Evolutionary conservation across 2,113 vertebrate species (phyloP).

Genomic region (Sardina pilchardus): DNA sequence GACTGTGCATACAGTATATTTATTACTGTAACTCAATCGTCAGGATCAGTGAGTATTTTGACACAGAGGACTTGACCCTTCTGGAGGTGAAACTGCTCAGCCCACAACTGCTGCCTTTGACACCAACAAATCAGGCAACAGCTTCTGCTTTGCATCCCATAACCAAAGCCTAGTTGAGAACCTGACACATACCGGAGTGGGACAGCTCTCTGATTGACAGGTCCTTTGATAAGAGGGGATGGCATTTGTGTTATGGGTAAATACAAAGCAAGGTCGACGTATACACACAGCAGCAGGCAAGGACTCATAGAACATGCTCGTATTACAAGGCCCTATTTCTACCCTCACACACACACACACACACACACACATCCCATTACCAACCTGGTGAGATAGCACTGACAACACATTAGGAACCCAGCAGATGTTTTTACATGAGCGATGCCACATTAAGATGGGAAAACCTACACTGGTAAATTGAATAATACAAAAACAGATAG

Average conservation of each 20-base stretch:
- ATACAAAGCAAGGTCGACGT: neutral
- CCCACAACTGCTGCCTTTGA: neutral
- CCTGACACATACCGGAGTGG: neutral
- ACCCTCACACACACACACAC: neutral
- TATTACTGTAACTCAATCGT: neutral
- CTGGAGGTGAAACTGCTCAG: neutral
- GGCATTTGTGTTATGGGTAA: neutral
- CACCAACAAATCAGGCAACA: neutral
- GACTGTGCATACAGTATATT: neutral
- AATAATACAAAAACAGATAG: neutral
- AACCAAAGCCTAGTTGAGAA: neutral
- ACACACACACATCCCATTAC: neutral
- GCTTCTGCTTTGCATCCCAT: neutral
- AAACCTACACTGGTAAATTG: neutral
- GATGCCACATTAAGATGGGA: neutral
- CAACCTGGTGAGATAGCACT: neutral
- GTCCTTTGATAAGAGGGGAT: slow-evolving; percentile 1
- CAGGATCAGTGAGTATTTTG: neutral
- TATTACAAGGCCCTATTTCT: neutral
- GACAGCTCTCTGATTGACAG: neutral
- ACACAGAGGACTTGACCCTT: neutral
- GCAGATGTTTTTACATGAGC: neutral
- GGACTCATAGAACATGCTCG: neutral
- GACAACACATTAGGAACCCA: neutral
- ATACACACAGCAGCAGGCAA: neutral